Evolutionary conservation across 2,797 vertebrate species (phyloP).

Genomic region (Gallirallus australis): DNA sequence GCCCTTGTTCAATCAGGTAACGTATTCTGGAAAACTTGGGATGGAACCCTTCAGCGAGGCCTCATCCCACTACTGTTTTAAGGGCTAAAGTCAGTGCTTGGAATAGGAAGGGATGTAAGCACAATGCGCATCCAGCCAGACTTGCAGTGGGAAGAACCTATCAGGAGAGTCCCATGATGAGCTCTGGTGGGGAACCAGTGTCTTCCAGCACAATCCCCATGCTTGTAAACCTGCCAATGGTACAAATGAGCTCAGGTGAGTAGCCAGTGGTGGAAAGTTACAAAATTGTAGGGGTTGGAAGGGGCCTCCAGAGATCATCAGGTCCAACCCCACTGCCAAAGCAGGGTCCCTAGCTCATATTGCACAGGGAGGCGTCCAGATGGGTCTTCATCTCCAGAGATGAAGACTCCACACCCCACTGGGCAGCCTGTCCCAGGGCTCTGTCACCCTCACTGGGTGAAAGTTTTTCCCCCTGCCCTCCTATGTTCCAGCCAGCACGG

Average conservation of each 20-base stretch:
- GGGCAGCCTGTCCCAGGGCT: no score
- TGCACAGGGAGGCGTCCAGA: no score
- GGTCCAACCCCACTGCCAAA: no score
- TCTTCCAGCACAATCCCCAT: background rate
- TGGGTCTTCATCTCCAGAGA: no score
- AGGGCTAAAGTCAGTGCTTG: background rate
- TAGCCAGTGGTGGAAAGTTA: background rate
- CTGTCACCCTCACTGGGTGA: no score
- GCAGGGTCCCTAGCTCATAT: no score
- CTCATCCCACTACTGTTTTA: background rate
- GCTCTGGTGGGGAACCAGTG: background rate
- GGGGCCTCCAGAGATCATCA: no score
- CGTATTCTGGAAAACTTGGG: background rate
- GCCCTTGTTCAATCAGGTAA: background rate
- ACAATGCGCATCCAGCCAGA: background rate
- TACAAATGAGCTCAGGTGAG: background rate
- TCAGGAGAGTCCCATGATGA: fast-evolving
- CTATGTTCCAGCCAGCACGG: background rate
- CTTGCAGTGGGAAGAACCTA: background rate
- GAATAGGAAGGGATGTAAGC: background rate
- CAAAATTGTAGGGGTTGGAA: no score
- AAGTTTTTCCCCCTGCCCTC: background rate
- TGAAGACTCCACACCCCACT: no score
- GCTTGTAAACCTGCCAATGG: background rate
- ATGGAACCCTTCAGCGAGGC: background rate